Conservation (phyloP, 2,113 vertebrate species). For the Trichechus manatus region DNA sequence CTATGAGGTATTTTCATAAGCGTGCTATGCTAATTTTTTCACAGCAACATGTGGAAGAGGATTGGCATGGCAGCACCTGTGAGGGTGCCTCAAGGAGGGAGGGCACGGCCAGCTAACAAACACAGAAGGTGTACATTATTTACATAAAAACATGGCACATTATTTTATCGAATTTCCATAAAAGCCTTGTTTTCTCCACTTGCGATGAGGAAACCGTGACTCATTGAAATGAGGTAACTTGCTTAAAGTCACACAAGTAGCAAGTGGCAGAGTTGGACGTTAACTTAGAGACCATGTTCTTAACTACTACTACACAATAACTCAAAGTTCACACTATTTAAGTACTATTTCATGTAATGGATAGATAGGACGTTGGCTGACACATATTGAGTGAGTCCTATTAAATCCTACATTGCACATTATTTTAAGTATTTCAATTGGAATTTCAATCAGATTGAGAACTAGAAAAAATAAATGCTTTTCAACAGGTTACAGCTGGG, state of each 20-base stretch:
- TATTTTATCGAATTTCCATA: constrained; percentile 42
- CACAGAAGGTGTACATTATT: no score
- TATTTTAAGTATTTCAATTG: constrained; percentile 34
- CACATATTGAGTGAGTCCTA: constrained; percentile 1
- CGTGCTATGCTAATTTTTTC: no score
- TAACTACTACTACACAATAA: constrained; percentile 14
- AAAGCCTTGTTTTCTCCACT: constrained; percentile 45
- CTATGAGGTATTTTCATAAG: no score
- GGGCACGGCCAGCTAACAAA: no score
- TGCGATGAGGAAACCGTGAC: background rate
- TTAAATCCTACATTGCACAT: background rate
- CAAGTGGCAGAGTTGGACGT: constrained; percentile 17
- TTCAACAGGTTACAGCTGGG: background rate
- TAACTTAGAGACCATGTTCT: background rate
- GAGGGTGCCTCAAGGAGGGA: no score
- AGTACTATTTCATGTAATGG: background rate
- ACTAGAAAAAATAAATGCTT: constrained; percentile 34
- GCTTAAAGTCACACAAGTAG: background rate
- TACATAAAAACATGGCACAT: background rate
- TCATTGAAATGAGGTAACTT: constrained; percentile 34
- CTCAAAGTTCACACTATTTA: background rate
- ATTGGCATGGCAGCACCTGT: no score
- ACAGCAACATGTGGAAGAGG: no score
- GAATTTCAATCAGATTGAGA: constrained; percentile 24
- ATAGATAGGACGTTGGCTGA: background rate